Percentiles rank a stretch among this genome's conserved stretches.
Evolutionary conservation across 1,140 invertebrate genomes (phyloP).

Genomic region (Diorhabda carinulata): DNA sequence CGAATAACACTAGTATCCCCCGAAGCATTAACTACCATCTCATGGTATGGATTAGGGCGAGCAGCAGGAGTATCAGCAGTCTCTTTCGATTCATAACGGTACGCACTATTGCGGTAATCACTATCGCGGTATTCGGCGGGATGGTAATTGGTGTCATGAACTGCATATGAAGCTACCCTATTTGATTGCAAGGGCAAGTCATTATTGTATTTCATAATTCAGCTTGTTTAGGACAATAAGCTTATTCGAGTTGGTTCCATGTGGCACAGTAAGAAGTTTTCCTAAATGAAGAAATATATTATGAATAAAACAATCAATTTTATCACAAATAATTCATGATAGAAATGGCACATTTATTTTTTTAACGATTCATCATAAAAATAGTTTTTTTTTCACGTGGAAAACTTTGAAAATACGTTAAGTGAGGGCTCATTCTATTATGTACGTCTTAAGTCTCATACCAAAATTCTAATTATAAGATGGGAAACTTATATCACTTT

Average conservation of each 20-base stretch:
- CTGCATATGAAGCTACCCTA: slow-evolving; percentile 49
- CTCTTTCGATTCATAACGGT: slow-evolving; percentile 51
- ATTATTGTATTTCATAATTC: slow-evolving; percentile 19
- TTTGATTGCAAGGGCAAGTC: slow-evolving; percentile 26
- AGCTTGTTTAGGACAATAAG: neutral
- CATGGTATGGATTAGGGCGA: slow-evolving; percentile 50
- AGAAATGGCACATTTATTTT: no score
- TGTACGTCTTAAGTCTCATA: no score
- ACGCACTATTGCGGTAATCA: slow-evolving; percentile 31
- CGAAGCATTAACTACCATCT: slow-evolving; percentile 52
- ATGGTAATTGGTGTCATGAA: slow-evolving; percentile 43
- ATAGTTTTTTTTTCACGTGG: no score
- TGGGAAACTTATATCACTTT: no score
- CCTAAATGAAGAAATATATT: neutral
- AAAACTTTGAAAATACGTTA: no score
- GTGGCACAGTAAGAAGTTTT: neutral
- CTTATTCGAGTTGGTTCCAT: neutral
- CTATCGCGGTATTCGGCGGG: slow-evolving; percentile 35
- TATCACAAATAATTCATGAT: no score
- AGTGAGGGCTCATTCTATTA: no score
- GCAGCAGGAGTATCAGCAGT: slow-evolving; percentile 47
- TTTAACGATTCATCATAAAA: no score
- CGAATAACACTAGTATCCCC: slow-evolving; percentile 50
- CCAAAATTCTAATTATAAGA: no score
- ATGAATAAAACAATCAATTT: no score